A percentile compares a stretch with the other conserved stretches of the same genome.
These are phyloP conservation scores for Hippocampus kuda DNA, from an alignment of 2,797 vertebrate genomes.

Conservation along the genomic window DNA sequence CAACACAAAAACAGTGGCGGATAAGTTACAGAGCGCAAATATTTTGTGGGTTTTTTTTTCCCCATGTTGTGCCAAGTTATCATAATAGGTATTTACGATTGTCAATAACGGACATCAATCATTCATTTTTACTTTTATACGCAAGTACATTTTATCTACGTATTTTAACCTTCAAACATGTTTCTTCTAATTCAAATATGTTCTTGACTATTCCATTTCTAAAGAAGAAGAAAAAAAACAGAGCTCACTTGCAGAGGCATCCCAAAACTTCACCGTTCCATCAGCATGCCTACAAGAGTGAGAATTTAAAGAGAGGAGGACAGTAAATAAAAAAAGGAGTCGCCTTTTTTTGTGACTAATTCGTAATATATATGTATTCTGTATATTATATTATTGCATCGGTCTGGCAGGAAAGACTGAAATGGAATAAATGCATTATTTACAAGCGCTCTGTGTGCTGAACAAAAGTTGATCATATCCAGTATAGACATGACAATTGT, in stretches of 20 bases:
- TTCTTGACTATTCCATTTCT: neutral
- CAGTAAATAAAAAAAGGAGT: neutral
- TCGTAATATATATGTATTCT: too few relatives aligned
- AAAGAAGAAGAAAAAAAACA: neutral
- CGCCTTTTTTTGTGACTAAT: neutral
- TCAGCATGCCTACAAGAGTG: constrained; percentile 82
- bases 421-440: neutral
- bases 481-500: constrained; percentile 9
- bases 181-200: neutral
- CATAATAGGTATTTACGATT: too few relatives aligned
- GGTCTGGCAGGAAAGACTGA: neutral
- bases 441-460: constrained; percentile 4
- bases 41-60: too few relatives aligned
- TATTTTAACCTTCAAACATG: too few relatives aligned
- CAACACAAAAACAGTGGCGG: neutral
- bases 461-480: constrained; percentile 4
- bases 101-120: too few relatives aligned
- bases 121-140: too few relatives aligned
- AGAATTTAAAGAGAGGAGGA: neutral
- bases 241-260: constrained; percentile 95
- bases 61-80: too few relatives aligned
- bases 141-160: too few relatives aligned
- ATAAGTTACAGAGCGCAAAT: too few relatives aligned
- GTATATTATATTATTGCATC: too few relatives aligned
- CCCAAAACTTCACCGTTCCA: constrained; percentile 98